phyloP scores from a whole-genome alignment of 2,113 vertebrate genomes.

The Ranitomeya variabilis region DNA sequence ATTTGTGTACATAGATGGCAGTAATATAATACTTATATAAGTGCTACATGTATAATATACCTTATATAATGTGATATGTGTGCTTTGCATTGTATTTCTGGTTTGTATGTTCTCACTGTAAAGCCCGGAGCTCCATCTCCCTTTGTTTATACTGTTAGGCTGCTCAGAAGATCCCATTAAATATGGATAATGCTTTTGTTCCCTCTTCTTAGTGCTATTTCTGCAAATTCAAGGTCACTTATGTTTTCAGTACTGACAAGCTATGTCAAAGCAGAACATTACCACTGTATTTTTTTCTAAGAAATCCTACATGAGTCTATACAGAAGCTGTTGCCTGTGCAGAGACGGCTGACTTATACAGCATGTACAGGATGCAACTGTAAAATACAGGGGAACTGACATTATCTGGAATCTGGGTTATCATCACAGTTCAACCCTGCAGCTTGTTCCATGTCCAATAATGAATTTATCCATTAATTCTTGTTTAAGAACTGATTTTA shows the following conservation, averaged over 20 bases:
- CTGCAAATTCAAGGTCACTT: slow-evolving; percentile 15
- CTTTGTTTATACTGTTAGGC: neutral
- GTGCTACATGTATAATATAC: neutral
- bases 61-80: neutral
- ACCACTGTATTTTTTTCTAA: neutral
- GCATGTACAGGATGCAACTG: neutral
- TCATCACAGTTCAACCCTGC: slow-evolving; percentile 18
- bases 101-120: neutral
- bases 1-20: neutral
- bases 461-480: slow-evolving; percentile 30
- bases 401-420: slow-evolving; percentile 35
- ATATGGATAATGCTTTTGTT: neutral
- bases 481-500: neutral
- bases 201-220: neutral
- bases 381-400: slow-evolving; percentile 17
- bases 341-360: neutral
- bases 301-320: neutral
- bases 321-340: neutral
- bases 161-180: neutral
- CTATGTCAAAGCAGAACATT: neutral
- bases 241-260: slow-evolving; percentile 9
- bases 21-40: neutral
- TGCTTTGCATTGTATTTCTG: neutral
- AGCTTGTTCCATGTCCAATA: slow-evolving; percentile 29
- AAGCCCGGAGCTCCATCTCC: neutral